Percentiles rank a stretch among this genome's conserved stretches.
Conservation (phyloP, 2,797 vertebrate genomes). For the Nannoperca australis region DNA sequence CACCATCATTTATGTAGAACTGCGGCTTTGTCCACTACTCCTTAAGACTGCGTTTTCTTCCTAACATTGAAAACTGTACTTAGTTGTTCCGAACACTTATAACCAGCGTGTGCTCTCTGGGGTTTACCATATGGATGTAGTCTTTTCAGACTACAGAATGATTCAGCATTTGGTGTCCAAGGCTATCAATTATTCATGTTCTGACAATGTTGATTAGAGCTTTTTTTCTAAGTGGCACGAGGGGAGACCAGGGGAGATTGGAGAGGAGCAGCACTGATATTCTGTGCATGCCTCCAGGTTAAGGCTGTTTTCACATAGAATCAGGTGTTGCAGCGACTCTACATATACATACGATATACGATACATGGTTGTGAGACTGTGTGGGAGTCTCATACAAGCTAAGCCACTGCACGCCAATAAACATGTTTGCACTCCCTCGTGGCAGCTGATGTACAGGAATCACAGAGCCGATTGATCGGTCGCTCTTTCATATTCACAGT, state of each 20-base stretch:
- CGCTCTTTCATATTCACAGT: no score
- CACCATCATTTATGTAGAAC: neutral
- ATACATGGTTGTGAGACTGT: no score
- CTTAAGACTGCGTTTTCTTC: neutral
- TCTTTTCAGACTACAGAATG: neutral
- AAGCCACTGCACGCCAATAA: no score
- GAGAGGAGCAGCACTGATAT: neutral
- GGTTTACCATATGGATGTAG: neutral
- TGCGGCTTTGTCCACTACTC: neutral
- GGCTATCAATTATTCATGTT: neutral
- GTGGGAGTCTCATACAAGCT: no score
- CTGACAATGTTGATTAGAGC: constrained; percentile 1
- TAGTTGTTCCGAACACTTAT: constrained; percentile 1
- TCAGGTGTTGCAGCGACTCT: no score
- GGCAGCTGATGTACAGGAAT: no score
- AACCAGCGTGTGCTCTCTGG: neutral
- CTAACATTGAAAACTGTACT: neutral
- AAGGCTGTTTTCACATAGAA: no score
- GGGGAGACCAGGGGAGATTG: neutral
- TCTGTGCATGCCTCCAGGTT: constrained; percentile 22
- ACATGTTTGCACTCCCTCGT: no score
- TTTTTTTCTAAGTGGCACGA: neutral
- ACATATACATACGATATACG: no score
- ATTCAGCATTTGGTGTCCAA: neutral
- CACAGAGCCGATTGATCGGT: no score